Conservation (phyloP, 2,888 invertebrate species). For the Exephanes ischioxanthus region DNA sequence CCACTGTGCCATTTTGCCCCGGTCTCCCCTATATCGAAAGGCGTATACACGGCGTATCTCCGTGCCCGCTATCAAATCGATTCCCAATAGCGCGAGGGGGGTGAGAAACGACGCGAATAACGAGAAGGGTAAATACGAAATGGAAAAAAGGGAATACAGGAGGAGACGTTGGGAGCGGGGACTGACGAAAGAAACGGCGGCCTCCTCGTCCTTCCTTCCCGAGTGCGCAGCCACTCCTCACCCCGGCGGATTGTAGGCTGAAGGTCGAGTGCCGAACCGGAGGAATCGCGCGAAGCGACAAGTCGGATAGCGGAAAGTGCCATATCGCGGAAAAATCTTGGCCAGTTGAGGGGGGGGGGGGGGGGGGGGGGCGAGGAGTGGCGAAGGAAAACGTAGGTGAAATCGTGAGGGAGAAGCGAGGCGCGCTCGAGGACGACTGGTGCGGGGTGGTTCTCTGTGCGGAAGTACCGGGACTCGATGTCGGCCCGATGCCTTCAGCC, state of each 20-base stretch:
- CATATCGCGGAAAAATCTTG: conserved; percentile 75
- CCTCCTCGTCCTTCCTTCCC: background rate
- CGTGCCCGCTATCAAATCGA: conserved; percentile 58
- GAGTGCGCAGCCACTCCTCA: background rate
- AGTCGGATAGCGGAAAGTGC: conserved; percentile 63
- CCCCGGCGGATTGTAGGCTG: conserved; percentile 32
- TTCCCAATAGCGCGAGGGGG: conserved; percentile 58
- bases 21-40: background rate
- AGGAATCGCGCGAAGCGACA: conserved; percentile 45
- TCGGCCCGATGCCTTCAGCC: conserved; percentile 66
- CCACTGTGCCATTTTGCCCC: too few relatives aligned
- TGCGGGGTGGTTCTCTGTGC: background rate
- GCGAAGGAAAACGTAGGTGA: conserved; percentile 14
- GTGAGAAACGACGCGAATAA: conserved; percentile 43
- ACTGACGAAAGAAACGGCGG: background rate
- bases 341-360: conserved; percentile 6
- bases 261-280: conserved; percentile 45
- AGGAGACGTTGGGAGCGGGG: conserved; percentile 2
- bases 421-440: conserved; percentile 28
- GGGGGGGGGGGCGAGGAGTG: background rate
- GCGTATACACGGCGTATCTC: conserved; percentile 4
- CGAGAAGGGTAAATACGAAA: conserved; percentile 52
- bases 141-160: conserved; percentile 16
- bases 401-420: conserved; percentile 21
- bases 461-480: conserved; percentile 71